phyloP scores from a whole-genome alignment of 2,797 vertebrate species.

The Myotis planiceps region DNA sequence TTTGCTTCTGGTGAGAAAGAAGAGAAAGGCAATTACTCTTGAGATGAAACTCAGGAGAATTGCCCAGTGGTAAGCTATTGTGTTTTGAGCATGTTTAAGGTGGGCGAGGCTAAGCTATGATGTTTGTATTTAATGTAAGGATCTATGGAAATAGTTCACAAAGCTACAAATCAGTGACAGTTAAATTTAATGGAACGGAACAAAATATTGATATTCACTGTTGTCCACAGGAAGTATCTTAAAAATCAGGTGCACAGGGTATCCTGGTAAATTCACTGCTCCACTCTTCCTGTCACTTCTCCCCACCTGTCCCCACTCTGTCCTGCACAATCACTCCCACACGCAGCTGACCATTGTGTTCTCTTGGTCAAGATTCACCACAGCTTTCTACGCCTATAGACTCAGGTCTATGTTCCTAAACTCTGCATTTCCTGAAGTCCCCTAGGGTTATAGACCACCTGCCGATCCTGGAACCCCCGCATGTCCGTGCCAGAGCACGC shows the following conservation, averaged over 20 bases:
- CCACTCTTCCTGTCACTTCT: background rate
- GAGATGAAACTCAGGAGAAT: background rate
- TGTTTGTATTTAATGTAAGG: background rate
- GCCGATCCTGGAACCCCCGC: too few species aligned
- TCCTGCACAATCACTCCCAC: background rate
- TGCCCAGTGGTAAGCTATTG: background rate
- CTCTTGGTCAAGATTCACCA: background rate
- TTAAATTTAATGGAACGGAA: background rate
- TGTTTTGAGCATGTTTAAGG: background rate
- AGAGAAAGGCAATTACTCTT: background rate
- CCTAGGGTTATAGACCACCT: background rate
- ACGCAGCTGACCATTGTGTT: background rate
- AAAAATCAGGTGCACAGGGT: background rate
- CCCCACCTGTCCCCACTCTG: background rate
- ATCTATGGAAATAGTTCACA: background rate
- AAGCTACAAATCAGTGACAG: background rate
- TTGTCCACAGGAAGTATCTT: background rate
- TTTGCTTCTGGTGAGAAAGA: background rate
- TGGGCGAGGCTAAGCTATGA: background rate
- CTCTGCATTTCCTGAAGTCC: background rate
- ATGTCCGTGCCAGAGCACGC: accelerated
- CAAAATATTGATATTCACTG: background rate
- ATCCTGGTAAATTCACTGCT: background rate
- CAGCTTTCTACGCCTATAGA: background rate
- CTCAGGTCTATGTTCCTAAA: background rate